Base-by-base conservation (phyloP, 2,113 vertebrate genomes). In the Hydrolagus affinis region DNA sequence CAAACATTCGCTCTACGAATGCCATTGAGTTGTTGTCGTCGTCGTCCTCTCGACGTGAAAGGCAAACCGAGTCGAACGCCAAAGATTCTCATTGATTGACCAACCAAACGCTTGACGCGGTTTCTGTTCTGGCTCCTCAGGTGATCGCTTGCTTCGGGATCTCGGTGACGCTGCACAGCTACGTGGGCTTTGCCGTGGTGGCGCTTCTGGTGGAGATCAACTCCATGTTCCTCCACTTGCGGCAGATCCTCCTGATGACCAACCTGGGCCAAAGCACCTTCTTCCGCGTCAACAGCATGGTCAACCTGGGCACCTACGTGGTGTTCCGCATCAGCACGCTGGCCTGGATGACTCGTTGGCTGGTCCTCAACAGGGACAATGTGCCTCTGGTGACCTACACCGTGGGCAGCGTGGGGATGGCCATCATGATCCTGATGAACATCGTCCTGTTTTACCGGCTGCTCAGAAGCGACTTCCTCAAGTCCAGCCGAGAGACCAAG, bases 181-280 rank as follows among this genome's bases (percentile, higher is more conserved):
- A 94, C 0, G 85, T 98, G 0, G 96, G 97, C 66, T 95, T 97
- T 17, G 90, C 96, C 0, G 90, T 97, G 3, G 94, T 98, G 89
- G 96, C 96, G 71, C 90, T 98, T 30, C 88, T 98, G 87, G 95
- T 98, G 88, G 96, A 98, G 91, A 93, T 98, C 69, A 99, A 98
- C 90, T 98, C 97, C 0, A 89, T 94, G 89, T 97, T 96, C 91
- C 94, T 98, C 17, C 95, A 98, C 89, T 89, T 97, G 71, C 89
- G 94, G 60, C 95, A 95, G 86, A 90, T 96, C 71, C 93, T 97
- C 77, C 94, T 95, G 8, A 95, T 97, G 94, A 94, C 95, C 86
- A 89, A 59, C 90, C 90, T 92, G 71, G 88, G 89, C 12, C 85
- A 88, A 66, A 89, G 91, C 86, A 87, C 91, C 4, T 87, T 89